A percentile compares a stretch with the other conserved stretches of the same genome.
phyloP scores from a whole-genome alignment of 2,113 vertebrate genomes.

The Falcunculus frontatus region DNA sequence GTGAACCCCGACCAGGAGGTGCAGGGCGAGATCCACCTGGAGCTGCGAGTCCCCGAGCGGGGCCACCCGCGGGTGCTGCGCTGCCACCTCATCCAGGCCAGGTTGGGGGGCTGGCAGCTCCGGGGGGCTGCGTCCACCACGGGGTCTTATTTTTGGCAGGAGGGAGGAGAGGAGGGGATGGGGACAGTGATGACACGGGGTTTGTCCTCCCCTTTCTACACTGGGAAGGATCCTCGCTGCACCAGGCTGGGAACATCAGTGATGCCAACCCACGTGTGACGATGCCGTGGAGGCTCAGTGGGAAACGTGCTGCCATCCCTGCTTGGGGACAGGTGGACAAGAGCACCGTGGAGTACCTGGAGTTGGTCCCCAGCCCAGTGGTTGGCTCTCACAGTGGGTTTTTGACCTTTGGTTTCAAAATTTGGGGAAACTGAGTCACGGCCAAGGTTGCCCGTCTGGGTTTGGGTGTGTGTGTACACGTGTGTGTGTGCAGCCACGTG shows the following conservation, averaged over 20 bases:
- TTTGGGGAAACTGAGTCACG: neutral
- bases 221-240: fast-evolving
- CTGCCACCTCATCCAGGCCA: conserved; percentile 85
- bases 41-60: conserved; percentile 69
- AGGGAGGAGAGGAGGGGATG: too few species aligned
- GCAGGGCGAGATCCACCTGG: conserved; percentile 86
- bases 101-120: conserved; percentile 51
- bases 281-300: fast-evolving
- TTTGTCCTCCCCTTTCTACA: neutral
- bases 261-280: fast-evolving
- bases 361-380: too few species aligned
- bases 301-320: neutral
- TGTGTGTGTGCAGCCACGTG: too few species aligned
- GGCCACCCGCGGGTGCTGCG: conserved; percentile 64
- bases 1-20: conserved; percentile 85
- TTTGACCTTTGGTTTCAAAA: neutral
- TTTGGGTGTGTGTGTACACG: neutral
- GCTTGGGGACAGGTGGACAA: neutral
- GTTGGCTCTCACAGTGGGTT: fast-evolving
- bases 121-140: fast-evolving
- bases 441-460: neutral
- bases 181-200: fast-evolving
- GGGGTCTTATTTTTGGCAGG: neutral
- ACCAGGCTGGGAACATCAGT: fast-evolving
- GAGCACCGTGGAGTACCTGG: fast-evolving